Evolutionary conservation across 2,113 vertebrate species (phyloP), one percentile per base, ranked within the genome.

Genomic region (Penelope pileata): DNA sequence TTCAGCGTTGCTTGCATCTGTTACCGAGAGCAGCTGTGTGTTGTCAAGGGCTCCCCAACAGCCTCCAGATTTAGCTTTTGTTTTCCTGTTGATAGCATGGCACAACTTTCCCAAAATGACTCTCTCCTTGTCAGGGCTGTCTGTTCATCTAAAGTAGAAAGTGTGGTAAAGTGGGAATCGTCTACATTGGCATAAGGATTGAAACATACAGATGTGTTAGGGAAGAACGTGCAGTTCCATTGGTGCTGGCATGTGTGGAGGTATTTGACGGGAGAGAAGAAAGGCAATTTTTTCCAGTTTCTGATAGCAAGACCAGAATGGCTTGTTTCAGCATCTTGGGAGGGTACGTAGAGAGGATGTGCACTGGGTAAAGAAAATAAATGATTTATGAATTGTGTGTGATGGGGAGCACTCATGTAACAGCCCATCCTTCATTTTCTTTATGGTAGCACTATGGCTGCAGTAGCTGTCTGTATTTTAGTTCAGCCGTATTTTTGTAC

Each of bases 11-110:
- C 77, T 63, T 81, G 88, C 79, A 77, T 90, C 87, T 89, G 82
- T 64, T 77, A n/a, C 53, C 81, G 42, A 4, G n/a, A 64, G 93
- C 92, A 96, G 94, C 96, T 95, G 91, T 43, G 59, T 51, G 83
- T 26, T 64, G 63, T 45, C 74, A 40, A 93, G 70, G 67, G 84
- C 68, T 89, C 29, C 89, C 63, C 83, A 80, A 38, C 59, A 78
- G 68, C 6, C 6, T 66, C 63, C 86, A 83, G 50, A 73, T 82
- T 93, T 60, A 34, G 86, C 51, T 93, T 79, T 88, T 93, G 32
- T 54, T 84, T 69, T 51, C 38, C 91, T 66, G 30, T 76, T 40
- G 27, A 74, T 60, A 42, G 21, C n/a, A 5, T 9, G 32, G 45
- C 58, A 38, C 62, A 64, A 9, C 88, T 48, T 79, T 60, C 68